Base-by-base conservation (phyloP, 2,888 invertebrate species). In the Sminthurinus aureus region DNA sequence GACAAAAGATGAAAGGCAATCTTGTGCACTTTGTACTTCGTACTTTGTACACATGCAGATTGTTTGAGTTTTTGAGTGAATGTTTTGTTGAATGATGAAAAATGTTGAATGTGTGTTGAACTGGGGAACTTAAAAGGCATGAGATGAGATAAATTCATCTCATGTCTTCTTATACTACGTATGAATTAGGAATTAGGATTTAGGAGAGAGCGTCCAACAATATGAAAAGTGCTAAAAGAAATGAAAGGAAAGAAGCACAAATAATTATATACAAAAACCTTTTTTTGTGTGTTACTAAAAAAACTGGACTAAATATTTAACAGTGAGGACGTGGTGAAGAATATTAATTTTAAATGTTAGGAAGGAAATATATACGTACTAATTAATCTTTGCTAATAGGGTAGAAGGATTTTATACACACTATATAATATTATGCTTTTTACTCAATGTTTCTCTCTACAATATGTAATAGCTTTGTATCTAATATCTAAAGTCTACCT, bases 251-350 rank as follows among this genome's bases (percentile, higher is more conserved):
- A 71, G 8, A n/a, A n/a, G n/a, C 13, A 69, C 69, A 11, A 11
- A n/a, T 18, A 67, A n/a, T 64, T 64, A 18, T 18, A 64, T 18
- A 64, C 15, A 64, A 0, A 15, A 64, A 64, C 3, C 64, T 64
- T 64, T 64, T n/a, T n/a, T n/a, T n/a, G n/a, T 64, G 64, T 64
- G 18, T 64, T 64, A 69, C 69, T 11, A 22, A 69, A n/a, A 22
- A 69, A 69, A 71, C 24, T 24, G 13, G 24, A 71, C 69, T 69
- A n/a, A 26, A 24, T 38, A 71, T 71, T 71, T 15, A 71, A 71
- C 24, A 24, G 71, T 71, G 71, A 71, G 71, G 71, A 24, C 24
- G 71, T 9, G 71, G 71, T 71, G 71, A 24, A 71, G 67, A 69
- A 69, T 20, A 69, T 22, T 69, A 69, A 69, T 64, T 64, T 1